Base-by-base conservation (phyloP, 2,888 invertebrate species). In the Hypsopygia costalis region DNA sequence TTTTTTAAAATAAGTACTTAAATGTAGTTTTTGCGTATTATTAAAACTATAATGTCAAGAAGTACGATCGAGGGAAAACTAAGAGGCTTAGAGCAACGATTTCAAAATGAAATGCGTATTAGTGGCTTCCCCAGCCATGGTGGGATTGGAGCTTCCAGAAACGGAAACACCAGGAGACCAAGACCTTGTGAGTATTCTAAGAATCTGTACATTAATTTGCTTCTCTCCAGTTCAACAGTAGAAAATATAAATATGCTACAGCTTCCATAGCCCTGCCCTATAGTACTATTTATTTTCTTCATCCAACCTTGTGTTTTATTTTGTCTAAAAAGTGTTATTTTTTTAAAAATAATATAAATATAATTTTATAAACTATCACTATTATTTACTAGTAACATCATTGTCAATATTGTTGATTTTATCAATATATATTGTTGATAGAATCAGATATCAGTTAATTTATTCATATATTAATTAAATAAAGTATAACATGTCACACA, bases 21-120 rank as follows among this genome's bases (percentile, higher is more conserved):
- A 70, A 82, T 82, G 85, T 72, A 76, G 74, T 67, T 61, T 66
- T 69, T 70, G 69, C 46, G 57, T 51, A 62, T 62, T 58, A 63
- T 57, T 51, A 62, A 57, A 65, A 51, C 71, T 60, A 85, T 60
- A 75, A 93, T 93, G 93, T 93, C 93, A 82, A 91, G 92, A 89
- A 91, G 92, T 78, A 90, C 92, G 69, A 90, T 94, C 76, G 94
- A 94, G 80, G 94, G 93, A 69, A 95, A 94, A 91, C 91, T 97
- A 73, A 92, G 94, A 85, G 94, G 93, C 71, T 91, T 97, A 81
- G 93, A 97, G 83, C 94, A 94, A 75, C 92, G 94, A 66, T 90
- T 97, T 60, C 92, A 93, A 78, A 85, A 85, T 73, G 86, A 85
- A 76, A 75, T 81, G 78, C 86, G 83, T 80, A 81, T 93, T 91